These are phyloP conservation scores for Melanotaenia pygmaea DNA, from an alignment of 2,797 vertebrate genomes.

Conservation along the genomic window DNA sequence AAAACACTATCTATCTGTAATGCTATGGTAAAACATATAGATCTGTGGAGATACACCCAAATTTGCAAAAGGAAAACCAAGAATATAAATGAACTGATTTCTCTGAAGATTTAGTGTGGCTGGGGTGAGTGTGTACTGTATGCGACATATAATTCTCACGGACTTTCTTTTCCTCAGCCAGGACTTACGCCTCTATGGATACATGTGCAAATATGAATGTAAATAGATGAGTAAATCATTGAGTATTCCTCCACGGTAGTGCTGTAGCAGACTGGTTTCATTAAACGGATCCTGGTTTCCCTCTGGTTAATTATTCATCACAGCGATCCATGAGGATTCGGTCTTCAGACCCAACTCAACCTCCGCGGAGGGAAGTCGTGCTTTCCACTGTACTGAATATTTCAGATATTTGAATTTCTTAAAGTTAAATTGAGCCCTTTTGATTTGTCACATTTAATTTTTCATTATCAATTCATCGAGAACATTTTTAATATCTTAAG, in stretches of 20 bases:
- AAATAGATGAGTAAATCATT: constrained; percentile 26
- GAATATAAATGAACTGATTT: too few relatives aligned
- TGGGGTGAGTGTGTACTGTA: neutral
- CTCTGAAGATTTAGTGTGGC: neutral
- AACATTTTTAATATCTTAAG: constrained; percentile 29
- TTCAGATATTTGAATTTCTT: constrained; percentile 38
- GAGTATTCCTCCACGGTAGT: constrained; percentile 25
- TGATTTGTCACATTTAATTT: constrained; percentile 30
- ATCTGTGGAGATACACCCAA: too few relatives aligned
- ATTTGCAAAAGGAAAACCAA: too few relatives aligned
- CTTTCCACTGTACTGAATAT: constrained; percentile 20
- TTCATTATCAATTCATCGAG: constrained; percentile 13
- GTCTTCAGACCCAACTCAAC: constrained; percentile 28
- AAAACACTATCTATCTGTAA: too few relatives aligned
- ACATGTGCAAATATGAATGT: constrained; percentile 19
- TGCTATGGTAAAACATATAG: too few relatives aligned
- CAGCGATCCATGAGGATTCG: constrained; percentile 25
- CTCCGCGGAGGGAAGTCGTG: constrained; percentile 19
- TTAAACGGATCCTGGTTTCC: constrained; percentile 52
- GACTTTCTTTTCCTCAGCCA: neutral
- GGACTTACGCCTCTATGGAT: constrained; percentile 12
- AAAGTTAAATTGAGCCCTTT: constrained; percentile 7
- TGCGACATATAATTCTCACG: neutral
- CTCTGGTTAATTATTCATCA: constrained; percentile 66
- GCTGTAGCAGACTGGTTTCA: constrained; percentile 48